These are phyloP conservation scores for Sebastes reedi DNA, from an alignment of 2,797 vertebrate species.

Conservation along the genomic window DNA sequence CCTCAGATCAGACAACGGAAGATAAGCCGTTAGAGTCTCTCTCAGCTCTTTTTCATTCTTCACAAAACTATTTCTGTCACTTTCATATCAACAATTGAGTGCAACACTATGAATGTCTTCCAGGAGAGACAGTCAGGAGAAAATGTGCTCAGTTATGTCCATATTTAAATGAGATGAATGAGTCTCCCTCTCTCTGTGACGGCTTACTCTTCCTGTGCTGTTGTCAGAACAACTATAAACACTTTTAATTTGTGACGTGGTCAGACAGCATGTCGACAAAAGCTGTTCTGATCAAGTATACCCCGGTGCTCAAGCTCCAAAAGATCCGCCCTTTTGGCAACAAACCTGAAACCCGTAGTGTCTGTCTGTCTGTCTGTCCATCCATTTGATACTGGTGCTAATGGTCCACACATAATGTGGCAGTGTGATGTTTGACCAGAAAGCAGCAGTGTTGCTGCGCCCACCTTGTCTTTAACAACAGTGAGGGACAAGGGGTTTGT, in stretches of 20 bases:
- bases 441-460: too few relatives aligned
- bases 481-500: too few relatives aligned
- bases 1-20: not conserved
- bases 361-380: not conserved
- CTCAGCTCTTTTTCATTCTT: not conserved
- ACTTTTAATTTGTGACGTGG: not conserved
- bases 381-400: not conserved
- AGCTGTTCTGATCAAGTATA: not conserved
- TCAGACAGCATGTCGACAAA: not conserved
- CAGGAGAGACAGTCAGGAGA: not conserved
- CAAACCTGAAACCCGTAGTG: not conserved
- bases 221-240: not conserved
- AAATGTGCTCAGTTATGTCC: not conserved
- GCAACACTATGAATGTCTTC: too few relatives aligned
- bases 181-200: not conserved
- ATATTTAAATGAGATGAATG: not conserved
- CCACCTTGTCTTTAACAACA: too few relatives aligned
- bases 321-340: too few relatives aligned
- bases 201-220: not conserved
- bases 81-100: too few relatives aligned
- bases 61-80: not conserved
- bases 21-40: not conserved
- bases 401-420: not conserved
- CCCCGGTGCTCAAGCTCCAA: not conserved
- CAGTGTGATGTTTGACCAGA: too few relatives aligned